Base-by-base conservation (phyloP, 2,888 invertebrate genomes). In the Sphinx pinastri region DNA sequence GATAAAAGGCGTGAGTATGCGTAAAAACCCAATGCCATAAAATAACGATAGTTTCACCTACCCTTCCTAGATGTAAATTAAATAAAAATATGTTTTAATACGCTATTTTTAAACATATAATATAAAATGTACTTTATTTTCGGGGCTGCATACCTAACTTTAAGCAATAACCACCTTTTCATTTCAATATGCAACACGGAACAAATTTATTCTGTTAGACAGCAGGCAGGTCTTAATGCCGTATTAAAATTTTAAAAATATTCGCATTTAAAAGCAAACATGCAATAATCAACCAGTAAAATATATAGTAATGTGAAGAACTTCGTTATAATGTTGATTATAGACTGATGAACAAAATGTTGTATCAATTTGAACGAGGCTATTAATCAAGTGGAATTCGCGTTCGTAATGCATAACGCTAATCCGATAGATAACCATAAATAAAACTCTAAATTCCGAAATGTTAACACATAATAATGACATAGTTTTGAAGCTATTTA, bases 221-320 rank as follows among this genome's bases (percentile, higher is more conserved):
- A 60, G 47, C 60, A 47, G 60, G 11, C 16, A 16, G 45, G 12
- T 60, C 12, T 60, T 63, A 63, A 49, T 16, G 16, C 13, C 16
- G 63, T 25, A 49, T 63, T 49, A 63, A 63, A 19, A 13, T 13
- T 63, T 63, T 16, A 12, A 49, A 49, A 63, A 63, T 63, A 63
- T 63, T 49, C 63, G 49, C 49, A 47, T 19, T 63, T 19, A 63
- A 63, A 63, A 63, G 63, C 49, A 63, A 63, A 63, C 49, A 63
- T 63, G 49, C 63, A 63, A 63, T 63, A 49, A 63, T 49, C 63
- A 63, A 7, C 49, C 47, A 49, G 49, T 63, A 49, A 63, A 49
- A 60, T 60, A 49, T 63, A 63, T 63, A 49, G 19, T 63, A 63
- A 63, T 63, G 16, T 12, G 47, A 63, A 49, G 49, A 63, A 13